phyloP scores from a whole-genome alignment of 2,113 vertebrate genomes.

The Aix galericulata region DNA sequence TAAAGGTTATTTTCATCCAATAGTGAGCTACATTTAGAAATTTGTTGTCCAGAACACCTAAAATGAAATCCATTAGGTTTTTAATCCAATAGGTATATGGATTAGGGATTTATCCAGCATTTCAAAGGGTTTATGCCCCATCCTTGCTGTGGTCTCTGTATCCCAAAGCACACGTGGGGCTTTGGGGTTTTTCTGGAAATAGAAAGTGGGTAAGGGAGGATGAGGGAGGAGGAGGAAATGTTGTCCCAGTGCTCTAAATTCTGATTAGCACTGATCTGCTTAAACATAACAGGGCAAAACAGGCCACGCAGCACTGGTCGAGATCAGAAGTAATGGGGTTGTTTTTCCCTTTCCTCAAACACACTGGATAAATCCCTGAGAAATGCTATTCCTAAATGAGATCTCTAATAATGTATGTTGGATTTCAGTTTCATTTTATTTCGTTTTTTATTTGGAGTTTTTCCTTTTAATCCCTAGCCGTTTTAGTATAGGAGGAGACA shows the following conservation, averaged over 20 bases:
- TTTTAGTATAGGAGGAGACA: slow-evolving; percentile 67
- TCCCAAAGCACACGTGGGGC: background rate
- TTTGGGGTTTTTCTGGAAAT: background rate
- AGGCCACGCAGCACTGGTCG: background rate
- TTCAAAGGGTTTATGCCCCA: slow-evolving; percentile 56
- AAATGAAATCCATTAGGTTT: slow-evolving; percentile 72
- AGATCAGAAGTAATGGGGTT: background rate
- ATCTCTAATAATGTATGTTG: slow-evolving; percentile 67
- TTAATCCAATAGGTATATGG: slow-evolving; percentile 62
- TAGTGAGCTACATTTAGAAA: slow-evolving; percentile 74
- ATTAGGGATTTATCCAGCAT: slow-evolving; percentile 82
- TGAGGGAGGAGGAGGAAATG: background rate
- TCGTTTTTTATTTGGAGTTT: slow-evolving; percentile 25
- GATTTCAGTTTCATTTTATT: slow-evolving; percentile 38
- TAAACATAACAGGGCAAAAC: background rate
- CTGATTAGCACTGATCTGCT: background rate
- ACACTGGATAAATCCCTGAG: slow-evolving; percentile 80
- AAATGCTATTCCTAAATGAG: slow-evolving; percentile 60
- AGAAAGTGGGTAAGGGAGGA: background rate
- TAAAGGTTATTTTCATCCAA: slow-evolving; percentile 81
- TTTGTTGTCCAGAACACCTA: slow-evolving; percentile 74
- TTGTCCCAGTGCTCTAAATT: slow-evolving; percentile 12
- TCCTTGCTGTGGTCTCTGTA: background rate
- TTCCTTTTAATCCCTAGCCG: slow-evolving; percentile 44
- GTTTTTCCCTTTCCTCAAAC: slow-evolving; percentile 47